Base-by-base conservation (phyloP, 1,140 invertebrate species). In the Pogonognathellus flavescens region DNA sequence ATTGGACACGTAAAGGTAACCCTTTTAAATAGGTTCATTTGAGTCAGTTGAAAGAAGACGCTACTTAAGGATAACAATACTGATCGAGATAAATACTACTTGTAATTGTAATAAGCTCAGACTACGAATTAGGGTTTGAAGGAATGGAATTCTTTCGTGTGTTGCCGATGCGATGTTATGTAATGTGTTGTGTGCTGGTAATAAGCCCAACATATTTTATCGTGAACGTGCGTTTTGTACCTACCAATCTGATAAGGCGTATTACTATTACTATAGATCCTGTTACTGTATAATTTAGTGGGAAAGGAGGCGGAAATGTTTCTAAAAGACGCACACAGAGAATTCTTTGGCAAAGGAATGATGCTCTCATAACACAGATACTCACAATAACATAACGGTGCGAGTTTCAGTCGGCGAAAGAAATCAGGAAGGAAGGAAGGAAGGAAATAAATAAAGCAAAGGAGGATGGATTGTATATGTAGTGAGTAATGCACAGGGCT, bases 371-470 rank as follows among this genome's bases (percentile, higher is more conserved):
- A n/a, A n/a, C n/a, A n/a, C n/a, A n/a, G n/a, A n/a, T n/a, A n/a
- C n/a, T n/a, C 6, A n/a, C 55, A n/a, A 16, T 9, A 14, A 59
- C 55, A 59, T 59, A 14, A 59, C 53, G 53, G 16, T 55, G 53
- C 10, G 53, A 11, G 16, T 55, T 10, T 11, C 53, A 4, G 22
- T 70, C 18, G 66, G 25, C 22, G 41, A 49, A 13, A 16, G 31
- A 31, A 72, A 49, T 31, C 31, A 72, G 66, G 66, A 72, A 72
- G 66, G 66, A 76, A 76, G 70, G 70, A 70, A 41, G 60, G 20
- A 16, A 72, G 25, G 31, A 50, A 18, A 31, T 11, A 41, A 20
- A 70, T 13, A 62, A n/a, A 55, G 16, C 2, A n/a, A 62, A 70
- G 66, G 66, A 31, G 66, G 11, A 57, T 70, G 66, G 8, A 72